Evolutionary conservation across 2,888 invertebrate genomes (phyloP).

Genomic region (Trachelus troglodyta): DNA sequence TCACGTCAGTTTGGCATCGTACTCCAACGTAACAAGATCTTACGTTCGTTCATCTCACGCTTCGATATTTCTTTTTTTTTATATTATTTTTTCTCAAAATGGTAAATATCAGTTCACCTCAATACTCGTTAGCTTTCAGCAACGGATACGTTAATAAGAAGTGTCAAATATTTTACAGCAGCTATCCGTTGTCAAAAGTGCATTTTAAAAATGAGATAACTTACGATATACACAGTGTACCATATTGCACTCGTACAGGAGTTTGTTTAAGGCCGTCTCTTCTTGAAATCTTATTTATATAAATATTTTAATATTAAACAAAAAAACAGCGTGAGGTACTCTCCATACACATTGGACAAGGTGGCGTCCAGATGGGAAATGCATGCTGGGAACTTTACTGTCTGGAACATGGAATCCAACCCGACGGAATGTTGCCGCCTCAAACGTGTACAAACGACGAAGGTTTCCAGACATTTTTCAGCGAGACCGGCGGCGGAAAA

Average conservation of each 20-base stretch:
- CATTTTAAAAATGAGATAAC: too few species aligned
- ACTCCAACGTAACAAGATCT: background rate
- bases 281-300: background rate
- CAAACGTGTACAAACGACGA: constrained; percentile 63
- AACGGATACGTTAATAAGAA: too few species aligned
- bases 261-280: background rate
- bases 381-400: constrained; percentile 88
- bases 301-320: background rate
- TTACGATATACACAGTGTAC: too few species aligned
- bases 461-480: constrained; percentile 79
- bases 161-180: too few species aligned
- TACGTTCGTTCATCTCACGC: background rate
- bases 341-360: constrained; percentile 87
- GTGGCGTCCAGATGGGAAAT: constrained; percentile 87
- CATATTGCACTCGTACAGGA: background rate
- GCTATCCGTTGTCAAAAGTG: too few species aligned
- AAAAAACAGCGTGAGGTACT: constrained; percentile 81
- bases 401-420: constrained; percentile 83
- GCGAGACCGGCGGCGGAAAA: constrained; percentile 87
- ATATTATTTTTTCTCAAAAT: background rate
- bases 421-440: constrained; percentile 77
- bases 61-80: background rate
- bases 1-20: background rate
- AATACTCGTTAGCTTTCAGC: too few species aligned
- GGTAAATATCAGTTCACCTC: background rate